A percentile compares a stretch with the other conserved stretches of the same genome.
phyloP scores from a whole-genome alignment of 2,888 invertebrate species.

The Heliconius ismenius region DNA sequence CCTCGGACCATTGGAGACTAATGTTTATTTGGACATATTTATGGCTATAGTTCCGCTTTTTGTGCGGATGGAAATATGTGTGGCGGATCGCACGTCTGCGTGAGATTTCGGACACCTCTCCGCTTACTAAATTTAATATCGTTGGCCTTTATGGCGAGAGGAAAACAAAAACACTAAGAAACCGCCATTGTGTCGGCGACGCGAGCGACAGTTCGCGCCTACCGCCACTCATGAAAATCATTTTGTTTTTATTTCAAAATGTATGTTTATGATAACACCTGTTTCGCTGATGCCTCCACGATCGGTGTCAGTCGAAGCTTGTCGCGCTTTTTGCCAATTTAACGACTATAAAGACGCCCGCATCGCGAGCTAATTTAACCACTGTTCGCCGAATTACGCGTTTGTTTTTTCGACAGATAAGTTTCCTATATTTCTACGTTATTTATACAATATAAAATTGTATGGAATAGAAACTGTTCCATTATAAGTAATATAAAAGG shows the following conservation, averaged over 20 bases:
- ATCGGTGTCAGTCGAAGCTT: constrained; percentile 78
- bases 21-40: constrained; percentile 83
- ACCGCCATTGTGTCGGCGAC: constrained; percentile 81
- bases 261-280: constrained; percentile 83
- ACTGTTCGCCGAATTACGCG: constrained; percentile 77
- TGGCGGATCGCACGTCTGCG: constrained; percentile 83
- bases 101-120: constrained; percentile 82
- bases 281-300: constrained; percentile 80
- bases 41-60: constrained; percentile 83
- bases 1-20: constrained; percentile 56
- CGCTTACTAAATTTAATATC: constrained; percentile 82
- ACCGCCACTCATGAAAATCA: constrained; percentile 81
- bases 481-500: background rate
- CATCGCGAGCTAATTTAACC: constrained; percentile 80
- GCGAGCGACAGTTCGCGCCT: constrained; percentile 80
- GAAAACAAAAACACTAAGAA: constrained; percentile 75
- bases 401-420: constrained; percentile 45
- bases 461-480: background rate
- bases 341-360: constrained; percentile 80
- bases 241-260: constrained; percentile 81
- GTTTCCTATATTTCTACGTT: constrained; percentile 46
- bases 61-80: constrained; percentile 82
- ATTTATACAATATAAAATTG: background rate
- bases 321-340: constrained; percentile 81
- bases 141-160: constrained; percentile 76